phyloP scores from a whole-genome alignment of 2,888 invertebrate genomes.

The Dasypolia templi region DNA sequence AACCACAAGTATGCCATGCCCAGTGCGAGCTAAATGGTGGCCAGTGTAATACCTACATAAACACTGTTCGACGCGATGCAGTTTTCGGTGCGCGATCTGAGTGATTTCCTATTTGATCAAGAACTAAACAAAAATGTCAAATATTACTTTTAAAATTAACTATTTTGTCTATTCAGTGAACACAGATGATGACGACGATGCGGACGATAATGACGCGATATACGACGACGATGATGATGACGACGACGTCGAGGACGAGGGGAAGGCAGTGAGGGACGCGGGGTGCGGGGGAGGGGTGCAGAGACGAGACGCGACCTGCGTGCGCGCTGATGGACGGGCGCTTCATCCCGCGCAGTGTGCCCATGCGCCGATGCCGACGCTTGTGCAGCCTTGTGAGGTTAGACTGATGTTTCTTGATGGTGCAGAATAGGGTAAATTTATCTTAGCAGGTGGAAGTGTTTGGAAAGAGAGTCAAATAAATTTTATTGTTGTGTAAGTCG shows the following conservation, averaged over 20 bases:
- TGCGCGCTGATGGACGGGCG: conserved; percentile 86
- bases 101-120: background rate
- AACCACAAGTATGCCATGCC: background rate
- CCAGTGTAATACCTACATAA: background rate
- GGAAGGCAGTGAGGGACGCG: conserved; percentile 71
- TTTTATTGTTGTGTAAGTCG: background rate
- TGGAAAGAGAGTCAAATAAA: background rate
- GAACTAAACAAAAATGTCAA: too few relatives aligned
- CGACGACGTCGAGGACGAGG: conserved; percentile 78
- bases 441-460: background rate
- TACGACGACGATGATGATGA: conserved; percentile 83
- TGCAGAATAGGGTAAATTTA: background rate
- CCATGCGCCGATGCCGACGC: conserved; percentile 87
- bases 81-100: background rate
- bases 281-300: conserved; percentile 91
- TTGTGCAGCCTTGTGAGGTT: conserved; percentile 90
- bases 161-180: conserved; percentile 59
- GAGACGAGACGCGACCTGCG: conserved; percentile 89
- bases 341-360: conserved; percentile 87
- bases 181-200: conserved; percentile 81
- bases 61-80: background rate
- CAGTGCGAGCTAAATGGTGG: background rate
- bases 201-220: conserved; percentile 81
- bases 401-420: background rate
- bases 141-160: too few relatives aligned